These are phyloP conservation scores for Cynodonichthys magdalenae DNA, from an alignment of 2,797 vertebrate genomes.

Conservation along the genomic window DNA sequence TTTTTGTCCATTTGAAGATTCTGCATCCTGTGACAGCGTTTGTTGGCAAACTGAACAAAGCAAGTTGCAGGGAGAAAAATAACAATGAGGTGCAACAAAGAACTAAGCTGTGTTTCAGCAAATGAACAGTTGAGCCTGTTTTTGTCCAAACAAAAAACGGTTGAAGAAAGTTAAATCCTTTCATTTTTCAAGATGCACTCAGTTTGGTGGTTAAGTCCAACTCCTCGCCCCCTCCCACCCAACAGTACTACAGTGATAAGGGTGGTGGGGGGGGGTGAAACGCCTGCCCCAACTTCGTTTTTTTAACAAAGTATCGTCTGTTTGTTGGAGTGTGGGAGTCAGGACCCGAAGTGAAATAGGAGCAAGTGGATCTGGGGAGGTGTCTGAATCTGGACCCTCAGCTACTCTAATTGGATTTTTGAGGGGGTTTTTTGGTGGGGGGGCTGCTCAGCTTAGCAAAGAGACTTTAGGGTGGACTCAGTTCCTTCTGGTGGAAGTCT, in stretches of 20 bases:
- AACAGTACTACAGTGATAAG: neutral
- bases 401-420: conserved; percentile 75
- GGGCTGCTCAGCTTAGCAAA: conserved; percentile 47
- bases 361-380: conserved; percentile 40
- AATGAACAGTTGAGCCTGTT: conserved; percentile 11
- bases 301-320: conserved; percentile 50
- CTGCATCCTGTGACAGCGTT: conserved; percentile 1
- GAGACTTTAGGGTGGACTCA: conserved; percentile 52
- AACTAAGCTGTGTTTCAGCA: too few relatives aligned
- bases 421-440: neutral
- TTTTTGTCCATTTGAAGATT: conserved; percentile 33
- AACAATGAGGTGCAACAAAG: too few relatives aligned
- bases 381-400: conserved; percentile 36
- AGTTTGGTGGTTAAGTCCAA: neutral
- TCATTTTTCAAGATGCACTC: neutral
- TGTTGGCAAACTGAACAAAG: neutral
- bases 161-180: neutral
- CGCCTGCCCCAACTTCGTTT: conserved; percentile 5
- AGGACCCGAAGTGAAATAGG: conserved; percentile 44
- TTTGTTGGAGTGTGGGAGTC: conserved; percentile 37
- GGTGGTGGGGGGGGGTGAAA: neutral
- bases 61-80: too few relatives aligned
- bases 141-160: conserved; percentile 1
- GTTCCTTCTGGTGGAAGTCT: conserved; percentile 42
- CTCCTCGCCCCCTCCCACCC: neutral